A percentile compares a stretch with the other conserved stretches of the same genome.
These are phyloP conservation scores for Drosophila lacteicornis DNA, from an alignment of 1,140 invertebrate genomes.

Conservation along the genomic window DNA sequence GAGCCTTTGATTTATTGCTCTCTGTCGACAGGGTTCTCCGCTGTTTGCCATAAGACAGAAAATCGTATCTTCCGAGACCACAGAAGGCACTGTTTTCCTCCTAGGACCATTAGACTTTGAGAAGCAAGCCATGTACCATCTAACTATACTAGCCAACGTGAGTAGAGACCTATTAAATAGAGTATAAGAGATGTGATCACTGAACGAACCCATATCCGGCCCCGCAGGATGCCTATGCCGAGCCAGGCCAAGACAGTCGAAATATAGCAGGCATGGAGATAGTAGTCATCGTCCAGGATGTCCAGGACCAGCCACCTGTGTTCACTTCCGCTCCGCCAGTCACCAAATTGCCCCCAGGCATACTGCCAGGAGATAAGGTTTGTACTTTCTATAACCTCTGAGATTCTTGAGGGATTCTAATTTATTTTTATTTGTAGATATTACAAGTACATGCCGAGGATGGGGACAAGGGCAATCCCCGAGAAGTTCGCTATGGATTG, in stretches of 20 bases:
- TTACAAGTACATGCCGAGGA: slow-evolving; percentile 93
- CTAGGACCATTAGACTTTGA: slow-evolving; percentile 93
- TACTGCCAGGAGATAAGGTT: slow-evolving; percentile 88
- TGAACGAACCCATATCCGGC: not conserved
- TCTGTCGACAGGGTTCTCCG: slow-evolving; percentile 86
- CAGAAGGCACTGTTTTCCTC: slow-evolving; percentile 91
- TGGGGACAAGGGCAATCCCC: slow-evolving; percentile 93
- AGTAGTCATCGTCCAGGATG: slow-evolving; percentile 92
- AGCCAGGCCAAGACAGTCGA: slow-evolving; percentile 91
- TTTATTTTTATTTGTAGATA: slow-evolving; percentile 85
- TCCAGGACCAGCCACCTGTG: slow-evolving; percentile 94
- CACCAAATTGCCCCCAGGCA: slow-evolving; percentile 88
- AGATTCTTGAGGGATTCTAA: not conserved
- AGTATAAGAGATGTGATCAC: not conserved
- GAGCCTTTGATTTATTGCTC: slow-evolving; percentile 16
- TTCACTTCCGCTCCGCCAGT: slow-evolving; percentile 93
- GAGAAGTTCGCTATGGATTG: slow-evolving; percentile 92
- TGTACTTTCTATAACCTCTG: not conserved
- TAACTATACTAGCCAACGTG: slow-evolving; percentile 93
- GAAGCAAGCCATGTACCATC: slow-evolving; percentile 92
- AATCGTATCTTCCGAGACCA: slow-evolving; percentile 89
- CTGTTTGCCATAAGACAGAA: slow-evolving; percentile 91
- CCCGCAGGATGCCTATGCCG: slow-evolving; percentile 92
- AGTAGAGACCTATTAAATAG: slow-evolving; percentile 75
- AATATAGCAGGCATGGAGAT: slow-evolving; percentile 93